Percentiles rank a stretch among this genome's conserved stretches.
Conservation (phyloP, 2,888 invertebrate species). For the Acanthosepion pharaonis region DNA sequence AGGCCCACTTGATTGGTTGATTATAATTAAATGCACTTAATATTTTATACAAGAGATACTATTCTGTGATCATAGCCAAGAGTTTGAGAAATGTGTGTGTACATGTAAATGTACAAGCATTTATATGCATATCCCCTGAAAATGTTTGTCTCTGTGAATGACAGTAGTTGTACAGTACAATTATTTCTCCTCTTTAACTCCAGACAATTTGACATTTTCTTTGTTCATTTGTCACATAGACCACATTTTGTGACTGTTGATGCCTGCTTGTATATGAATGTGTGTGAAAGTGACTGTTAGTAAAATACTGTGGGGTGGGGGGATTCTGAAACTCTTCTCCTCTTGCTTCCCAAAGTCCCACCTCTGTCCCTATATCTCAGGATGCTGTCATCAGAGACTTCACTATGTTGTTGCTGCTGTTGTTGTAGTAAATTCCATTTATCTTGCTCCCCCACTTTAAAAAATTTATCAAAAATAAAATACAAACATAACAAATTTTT, state of each 20-base stretch:
- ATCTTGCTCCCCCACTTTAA: not conserved
- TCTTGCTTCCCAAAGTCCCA: not conserved
- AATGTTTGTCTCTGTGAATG: constrained; percentile 15
- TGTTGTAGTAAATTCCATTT: not conserved
- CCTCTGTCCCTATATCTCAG: not conserved
- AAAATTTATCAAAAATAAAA: not conserved
- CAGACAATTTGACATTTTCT: not conserved
- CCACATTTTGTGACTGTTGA: not conserved
- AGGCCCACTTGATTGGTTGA: not conserved
- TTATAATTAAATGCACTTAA: not conserved
- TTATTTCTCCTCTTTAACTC: not conserved
- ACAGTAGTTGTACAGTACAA: not conserved
- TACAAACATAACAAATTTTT: not conserved
- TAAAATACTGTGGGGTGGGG: not conserved
- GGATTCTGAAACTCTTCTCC: not conserved
- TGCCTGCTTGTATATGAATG: not conserved
- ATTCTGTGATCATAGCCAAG: constrained; percentile 33
- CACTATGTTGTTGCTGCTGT: not conserved
- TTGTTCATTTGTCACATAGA: not conserved
- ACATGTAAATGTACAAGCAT: not conserved
- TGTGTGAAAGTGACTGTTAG: not conserved
- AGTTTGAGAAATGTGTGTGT: not conserved
- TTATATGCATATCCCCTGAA: not conserved
- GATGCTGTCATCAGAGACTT: constrained; percentile 18
- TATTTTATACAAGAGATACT: constrained; percentile 21